Conservation (phyloP, 2,888 invertebrate species). For the Chrysolina americana region DNA sequence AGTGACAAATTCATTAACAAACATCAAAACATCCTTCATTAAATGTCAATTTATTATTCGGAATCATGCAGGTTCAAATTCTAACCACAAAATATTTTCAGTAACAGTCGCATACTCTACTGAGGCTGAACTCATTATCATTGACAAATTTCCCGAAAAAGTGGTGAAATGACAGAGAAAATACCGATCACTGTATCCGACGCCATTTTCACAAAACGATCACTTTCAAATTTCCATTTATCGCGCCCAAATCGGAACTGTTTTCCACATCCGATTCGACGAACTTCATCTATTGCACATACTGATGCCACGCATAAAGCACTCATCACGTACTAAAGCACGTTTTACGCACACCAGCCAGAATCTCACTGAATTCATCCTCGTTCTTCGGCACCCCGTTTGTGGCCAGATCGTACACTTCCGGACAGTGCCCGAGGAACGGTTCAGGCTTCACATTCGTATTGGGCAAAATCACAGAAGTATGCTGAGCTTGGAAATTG, state of each 20-base stretch:
- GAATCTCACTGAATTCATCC: slow-evolving; percentile 90
- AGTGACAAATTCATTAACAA: too few species aligned
- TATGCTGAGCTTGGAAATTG: slow-evolving; percentile 72
- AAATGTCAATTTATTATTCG: too few species aligned
- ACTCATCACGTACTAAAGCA: slow-evolving; percentile 61
- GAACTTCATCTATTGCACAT: slow-evolving; percentile 36
- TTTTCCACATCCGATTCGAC: not conserved
- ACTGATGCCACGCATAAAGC: slow-evolving; percentile 24
- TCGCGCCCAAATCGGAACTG: too few species aligned
- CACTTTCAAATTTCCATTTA: too few species aligned
- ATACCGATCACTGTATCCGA: not conserved
- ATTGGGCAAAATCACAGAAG: slow-evolving; percentile 74
- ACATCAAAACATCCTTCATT: too few species aligned
- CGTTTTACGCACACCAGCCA: slow-evolving; percentile 90
- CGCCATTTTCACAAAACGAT: not conserved
- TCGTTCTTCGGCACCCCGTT: slow-evolving; percentile 75
- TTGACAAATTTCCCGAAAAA: too few species aligned
- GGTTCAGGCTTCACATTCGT: slow-evolving; percentile 69
- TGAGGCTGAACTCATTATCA: too few species aligned
- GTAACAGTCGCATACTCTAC: too few species aligned
- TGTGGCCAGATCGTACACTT: slow-evolving; percentile 64
- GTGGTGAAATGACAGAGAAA: not conserved
- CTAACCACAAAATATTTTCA: too few species aligned
- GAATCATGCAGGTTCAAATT: too few species aligned
- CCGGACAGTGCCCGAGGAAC: slow-evolving; percentile 62